These are phyloP conservation scores for Mantis religiosa DNA, from an alignment of 2,888 invertebrate species.

Conservation along the genomic window DNA sequence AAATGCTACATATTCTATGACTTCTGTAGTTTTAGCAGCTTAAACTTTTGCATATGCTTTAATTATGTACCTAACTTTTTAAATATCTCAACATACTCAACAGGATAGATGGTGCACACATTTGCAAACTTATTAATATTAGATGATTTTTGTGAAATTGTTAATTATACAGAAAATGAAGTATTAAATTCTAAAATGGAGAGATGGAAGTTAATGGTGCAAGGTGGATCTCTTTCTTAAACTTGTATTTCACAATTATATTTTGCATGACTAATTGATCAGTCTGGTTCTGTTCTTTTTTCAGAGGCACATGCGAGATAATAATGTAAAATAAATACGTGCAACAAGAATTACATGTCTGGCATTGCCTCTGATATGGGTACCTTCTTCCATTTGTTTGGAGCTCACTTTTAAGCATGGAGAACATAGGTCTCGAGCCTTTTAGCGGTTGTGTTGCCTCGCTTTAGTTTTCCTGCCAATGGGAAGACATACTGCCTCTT, in stretches of 20 bases:
- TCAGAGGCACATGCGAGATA: conserved; percentile 32
- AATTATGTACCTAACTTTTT: background rate
- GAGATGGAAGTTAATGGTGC: background rate
- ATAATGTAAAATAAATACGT: conserved; percentile 12
- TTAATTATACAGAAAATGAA: background rate
- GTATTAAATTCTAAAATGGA: background rate
- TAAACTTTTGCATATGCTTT: background rate
- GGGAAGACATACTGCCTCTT: conserved; percentile 13
- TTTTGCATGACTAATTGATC: conserved; percentile 24
- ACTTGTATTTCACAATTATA: background rate
- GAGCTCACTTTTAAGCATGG: conserved; percentile 16
- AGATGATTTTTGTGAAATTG: background rate
- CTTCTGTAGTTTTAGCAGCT: too few relatives aligned
- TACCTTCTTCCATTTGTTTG: background rate
- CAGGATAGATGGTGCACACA: too few relatives aligned
- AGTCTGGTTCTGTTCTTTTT: conserved; percentile 30
- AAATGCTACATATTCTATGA: too few relatives aligned
- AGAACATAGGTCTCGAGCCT: conserved; percentile 10
- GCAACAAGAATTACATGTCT: conserved; percentile 14
- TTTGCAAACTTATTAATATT: background rate
- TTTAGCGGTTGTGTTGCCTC: background rate
- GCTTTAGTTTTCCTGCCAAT: background rate
- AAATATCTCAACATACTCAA: background rate
- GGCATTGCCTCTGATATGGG: conserved; percentile 26
- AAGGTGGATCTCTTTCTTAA: background rate